phyloP scores from a whole-genome alignment of 2,113 vertebrate genomes.

The Pao palembangensis region DNA sequence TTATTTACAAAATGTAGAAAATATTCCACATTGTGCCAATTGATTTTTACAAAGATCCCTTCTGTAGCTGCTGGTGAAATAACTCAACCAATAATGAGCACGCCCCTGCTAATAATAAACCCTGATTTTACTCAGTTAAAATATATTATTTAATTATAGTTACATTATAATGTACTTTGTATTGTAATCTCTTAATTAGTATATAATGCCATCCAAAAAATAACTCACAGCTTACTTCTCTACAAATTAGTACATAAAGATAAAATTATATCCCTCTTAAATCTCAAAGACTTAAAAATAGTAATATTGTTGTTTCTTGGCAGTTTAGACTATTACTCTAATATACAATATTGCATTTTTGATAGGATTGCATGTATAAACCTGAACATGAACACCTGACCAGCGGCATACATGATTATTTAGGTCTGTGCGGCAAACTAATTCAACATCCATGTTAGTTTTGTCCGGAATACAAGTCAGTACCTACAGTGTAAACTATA shows the following conservation, averaged over 20 bases:
- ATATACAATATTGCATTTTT: slow-evolving; percentile 52
- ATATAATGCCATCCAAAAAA: slow-evolving; percentile 40
- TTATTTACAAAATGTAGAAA: slow-evolving; percentile 65
- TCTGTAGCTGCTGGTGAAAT: slow-evolving; percentile 60
- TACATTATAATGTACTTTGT: slow-evolving; percentile 3
- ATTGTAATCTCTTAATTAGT: slow-evolving; percentile 34
- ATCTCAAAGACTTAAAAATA: slow-evolving; percentile 41
- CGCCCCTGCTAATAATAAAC: slow-evolving; percentile 43
- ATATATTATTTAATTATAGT: neutral
- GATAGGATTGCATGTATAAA: slow-evolving; percentile 55
- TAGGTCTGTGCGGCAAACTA: slow-evolving; percentile 32
- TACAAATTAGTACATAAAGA: slow-evolving; percentile 41
- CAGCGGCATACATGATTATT: slow-evolving; percentile 32
- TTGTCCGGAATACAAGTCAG: slow-evolving; percentile 28
- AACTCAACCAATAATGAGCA: slow-evolving; percentile 39
- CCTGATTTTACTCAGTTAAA: slow-evolving; percentile 61
- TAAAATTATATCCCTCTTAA: slow-evolving; percentile 57
- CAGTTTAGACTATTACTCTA: slow-evolving; percentile 45
- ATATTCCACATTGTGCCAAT: slow-evolving; percentile 63
- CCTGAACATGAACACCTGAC: slow-evolving; percentile 31
- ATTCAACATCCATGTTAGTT: slow-evolving; percentile 32
- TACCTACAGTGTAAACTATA: slow-evolving; percentile 12
- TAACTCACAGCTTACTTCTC: slow-evolving; percentile 45
- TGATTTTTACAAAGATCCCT: slow-evolving; percentile 56
- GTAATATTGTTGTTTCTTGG: slow-evolving; percentile 28